Percentiles rank a stretch among this genome's conserved stretches.
These are phyloP conservation scores for Gambusia holbrooki DNA, from an alignment of 2,113 vertebrate genomes.

Conservation along the genomic window DNA sequence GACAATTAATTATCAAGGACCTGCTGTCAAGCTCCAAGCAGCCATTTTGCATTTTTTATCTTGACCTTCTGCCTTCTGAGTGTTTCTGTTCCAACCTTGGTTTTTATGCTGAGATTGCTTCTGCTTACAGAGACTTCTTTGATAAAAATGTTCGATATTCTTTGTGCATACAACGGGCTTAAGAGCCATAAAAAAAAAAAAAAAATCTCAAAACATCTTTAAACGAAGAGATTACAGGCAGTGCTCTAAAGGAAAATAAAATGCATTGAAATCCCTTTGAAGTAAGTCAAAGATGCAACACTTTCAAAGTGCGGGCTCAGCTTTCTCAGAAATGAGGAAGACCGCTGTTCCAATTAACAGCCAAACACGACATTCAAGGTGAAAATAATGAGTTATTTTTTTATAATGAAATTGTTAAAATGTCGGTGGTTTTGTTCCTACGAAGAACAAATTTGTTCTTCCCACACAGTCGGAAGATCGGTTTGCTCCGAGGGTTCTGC, in stretches of 20 bases:
- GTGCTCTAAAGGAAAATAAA: neutral
- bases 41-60: conserved; percentile 5
- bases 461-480: conserved; percentile 34
- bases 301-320: neutral
- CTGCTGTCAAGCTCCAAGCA: conserved; percentile 4
- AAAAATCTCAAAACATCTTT: too few species aligned
- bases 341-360: neutral
- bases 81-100: conserved; percentile 5
- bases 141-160: neutral
- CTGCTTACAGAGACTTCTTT: neutral
- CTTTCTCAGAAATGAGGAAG: neutral
- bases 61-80: conserved; percentile 23
- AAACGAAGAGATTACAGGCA: neutral
- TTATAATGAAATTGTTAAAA: conserved; percentile 4
- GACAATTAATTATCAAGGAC: neutral
- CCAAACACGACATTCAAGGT: neutral
- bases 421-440: neutral
- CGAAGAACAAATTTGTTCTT: conserved; percentile 18
- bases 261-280: neutral
- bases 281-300: neutral
- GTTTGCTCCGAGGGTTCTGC: conserved; percentile 58
- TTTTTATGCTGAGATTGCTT: neutral
- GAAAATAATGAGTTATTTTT: neutral
- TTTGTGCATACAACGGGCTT: neutral
- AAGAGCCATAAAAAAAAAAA: too few species aligned